Base-by-base conservation (phyloP, 2,888 invertebrate species). In the Phytoseiulus persimilis region DNA sequence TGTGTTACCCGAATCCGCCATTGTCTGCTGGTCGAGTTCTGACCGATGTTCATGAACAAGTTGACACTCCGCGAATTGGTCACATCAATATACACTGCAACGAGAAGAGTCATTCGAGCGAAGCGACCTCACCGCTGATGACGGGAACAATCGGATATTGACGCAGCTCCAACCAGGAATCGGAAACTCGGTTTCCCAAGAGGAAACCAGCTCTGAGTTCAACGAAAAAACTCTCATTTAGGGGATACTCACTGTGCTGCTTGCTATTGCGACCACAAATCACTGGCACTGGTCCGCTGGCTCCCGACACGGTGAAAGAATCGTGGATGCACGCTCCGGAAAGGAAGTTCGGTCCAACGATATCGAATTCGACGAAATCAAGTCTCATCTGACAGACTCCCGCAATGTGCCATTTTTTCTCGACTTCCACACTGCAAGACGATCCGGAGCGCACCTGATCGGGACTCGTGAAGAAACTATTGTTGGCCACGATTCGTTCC, bases 51-150 rank as follows among this genome's bases (percentile, higher is more conserved):
- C 6, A 87, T 31, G 9, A 33, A 32, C n/a, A 87, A 14, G 5
- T 33, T 32, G 33, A 87, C 33, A 23, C 33, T 87, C 14, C 87
- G 87, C 23, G 87, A 2, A 33, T 87, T 87, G 6, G 33, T 11
- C n/a, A 87, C 87, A 33, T 87, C 87, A 28, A 87, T n/a, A n/a
- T 87, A 87, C 33, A 87, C 87, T 87, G 87, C 6, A 33, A 87
- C 5, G 6, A n/a, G 18, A 31, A 5, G 31, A 31, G 31, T 5
- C 23, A 31, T 32, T 6, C n/a, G n/a, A n/a, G n/a, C n/a, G n/a
- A n/a, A n/a, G n/a, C n/a, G n/a, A n/a, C n/a, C n/a, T n/a, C n/a
- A n/a, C n/a, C n/a, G n/a, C n/a, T n/a, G 14, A 46, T 11, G 6
- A 11, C 46, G 46, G 46, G 46, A 14, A 46, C 6, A 46, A 46